These are phyloP conservation scores for Onthophagus taurus DNA, from an alignment of 1,140 invertebrate species.

Conservation along the genomic window DNA sequence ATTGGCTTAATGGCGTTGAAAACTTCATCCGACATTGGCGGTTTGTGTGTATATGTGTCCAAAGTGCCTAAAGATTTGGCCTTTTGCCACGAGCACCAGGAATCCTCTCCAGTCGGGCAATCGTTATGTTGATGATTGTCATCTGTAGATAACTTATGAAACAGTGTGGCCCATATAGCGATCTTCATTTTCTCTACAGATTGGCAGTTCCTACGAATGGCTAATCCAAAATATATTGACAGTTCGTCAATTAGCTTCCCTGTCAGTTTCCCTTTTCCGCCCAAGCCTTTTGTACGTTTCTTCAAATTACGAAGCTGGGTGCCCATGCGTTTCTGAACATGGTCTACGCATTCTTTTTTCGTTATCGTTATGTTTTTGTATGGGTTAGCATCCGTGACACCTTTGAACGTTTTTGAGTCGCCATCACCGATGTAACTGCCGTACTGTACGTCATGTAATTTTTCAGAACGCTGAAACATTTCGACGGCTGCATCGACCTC, in stretches of 20 bases:
- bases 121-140: constrained; percentile 23
- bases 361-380: no score
- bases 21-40: not conserved
- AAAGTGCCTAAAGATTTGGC: constrained; percentile 7
- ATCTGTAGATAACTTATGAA: constrained; percentile 31
- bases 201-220: constrained; percentile 27
- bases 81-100: constrained; percentile 25
- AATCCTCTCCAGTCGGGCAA: constrained; percentile 22
- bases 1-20: not conserved
- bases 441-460: no score
- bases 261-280: not conserved
- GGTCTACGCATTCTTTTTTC: no score
- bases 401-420: no score
- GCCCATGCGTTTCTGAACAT: no score
- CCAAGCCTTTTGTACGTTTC: no score
- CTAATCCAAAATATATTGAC: no score
- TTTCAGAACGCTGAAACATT: no score
- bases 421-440: no score
- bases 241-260: constrained; percentile 21
- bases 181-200: constrained; percentile 30
- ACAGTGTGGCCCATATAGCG: constrained; percentile 30
- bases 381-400: no score
- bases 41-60: not conserved
- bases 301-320: no score
- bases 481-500: no score